phyloP scores from a whole-genome alignment of 2,797 vertebrate species.

The Chaetophractus vellerosus region DNA sequence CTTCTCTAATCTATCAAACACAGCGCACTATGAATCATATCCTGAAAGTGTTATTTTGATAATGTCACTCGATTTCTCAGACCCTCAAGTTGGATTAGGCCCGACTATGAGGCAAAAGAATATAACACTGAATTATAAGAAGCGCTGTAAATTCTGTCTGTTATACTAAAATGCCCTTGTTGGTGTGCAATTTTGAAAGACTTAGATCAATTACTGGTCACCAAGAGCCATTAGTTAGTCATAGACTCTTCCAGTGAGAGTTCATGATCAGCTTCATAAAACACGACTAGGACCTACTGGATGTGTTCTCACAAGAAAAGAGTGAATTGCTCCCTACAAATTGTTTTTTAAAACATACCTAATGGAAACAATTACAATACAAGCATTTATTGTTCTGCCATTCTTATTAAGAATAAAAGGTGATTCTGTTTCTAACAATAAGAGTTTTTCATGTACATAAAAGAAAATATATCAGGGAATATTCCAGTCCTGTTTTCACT shows the following conservation, averaged over 20 bases:
- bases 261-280: not conserved
- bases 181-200: not conserved
- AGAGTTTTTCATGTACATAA: not conserved
- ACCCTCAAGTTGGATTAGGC: slow-evolving; percentile 32
- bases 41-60: slow-evolving; percentile 57
- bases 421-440: slow-evolving; percentile 27
- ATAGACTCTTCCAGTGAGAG: not conserved
- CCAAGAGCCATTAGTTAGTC: slow-evolving; percentile 17
- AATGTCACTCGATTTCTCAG: slow-evolving; percentile 55
- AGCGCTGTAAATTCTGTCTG: not conserved
- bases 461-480: not conserved
- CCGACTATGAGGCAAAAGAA: slow-evolving; percentile 3
- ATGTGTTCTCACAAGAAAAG: not conserved
- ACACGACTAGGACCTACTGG: not conserved
- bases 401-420: not conserved
- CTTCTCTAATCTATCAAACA: not conserved
- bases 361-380: not conserved
- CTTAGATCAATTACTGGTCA: slow-evolving; percentile 58
- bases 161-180: not conserved
- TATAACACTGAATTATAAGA: not conserved
- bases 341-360: slow-evolving; percentile 16
- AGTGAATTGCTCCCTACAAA: not conserved
- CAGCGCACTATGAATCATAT: not conserved
- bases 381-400: not conserved
- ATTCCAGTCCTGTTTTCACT: not conserved